These are phyloP conservation scores for Lerema accius DNA, from an alignment of 1,140 invertebrate genomes.

Conservation along the genomic window DNA sequence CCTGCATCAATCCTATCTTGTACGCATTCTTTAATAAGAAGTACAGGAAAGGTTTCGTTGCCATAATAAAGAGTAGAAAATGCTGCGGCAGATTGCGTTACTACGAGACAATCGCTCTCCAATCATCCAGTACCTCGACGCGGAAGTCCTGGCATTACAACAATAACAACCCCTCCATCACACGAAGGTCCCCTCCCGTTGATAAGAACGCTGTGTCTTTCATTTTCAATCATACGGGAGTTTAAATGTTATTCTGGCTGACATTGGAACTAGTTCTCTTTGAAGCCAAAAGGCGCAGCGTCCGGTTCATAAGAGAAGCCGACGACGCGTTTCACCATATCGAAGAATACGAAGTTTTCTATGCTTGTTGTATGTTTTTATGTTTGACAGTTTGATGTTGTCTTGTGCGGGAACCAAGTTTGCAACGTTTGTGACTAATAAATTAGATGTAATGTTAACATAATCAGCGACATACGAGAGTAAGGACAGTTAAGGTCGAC, in stretches of 20 bases:
- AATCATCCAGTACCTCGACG: conserved; percentile 91
- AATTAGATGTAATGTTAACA: conserved; percentile 36
- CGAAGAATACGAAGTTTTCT: conserved; percentile 54
- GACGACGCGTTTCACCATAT: conserved; percentile 56
- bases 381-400: conserved; percentile 64
- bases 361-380: conserved; percentile 51
- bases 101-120: conserved; percentile 92
- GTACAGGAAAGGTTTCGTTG: conserved; percentile 95
- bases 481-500: conserved; percentile 40
- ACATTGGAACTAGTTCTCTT: conserved; percentile 31
- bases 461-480: conserved; percentile 42
- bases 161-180: conserved; percentile 86
- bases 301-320: conserved; percentile 11
- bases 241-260: conserved; percentile 51
- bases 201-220: conserved; percentile 89
- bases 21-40: conserved; percentile 99
- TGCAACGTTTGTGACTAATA: conserved; percentile 46
- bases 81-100: conserved; percentile 92
- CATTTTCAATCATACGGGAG: conserved; percentile 84
- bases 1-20: conserved; percentile 98
- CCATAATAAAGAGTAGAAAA: conserved; percentile 91
- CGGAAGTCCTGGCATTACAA: conserved; percentile 92
- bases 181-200: conserved; percentile 84
- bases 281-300: conserved; percentile 30
- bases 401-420: conserved; percentile 56